phyloP scores from a whole-genome alignment of 2,113 vertebrate genomes.

The Puffinus mauretanicus region DNA sequence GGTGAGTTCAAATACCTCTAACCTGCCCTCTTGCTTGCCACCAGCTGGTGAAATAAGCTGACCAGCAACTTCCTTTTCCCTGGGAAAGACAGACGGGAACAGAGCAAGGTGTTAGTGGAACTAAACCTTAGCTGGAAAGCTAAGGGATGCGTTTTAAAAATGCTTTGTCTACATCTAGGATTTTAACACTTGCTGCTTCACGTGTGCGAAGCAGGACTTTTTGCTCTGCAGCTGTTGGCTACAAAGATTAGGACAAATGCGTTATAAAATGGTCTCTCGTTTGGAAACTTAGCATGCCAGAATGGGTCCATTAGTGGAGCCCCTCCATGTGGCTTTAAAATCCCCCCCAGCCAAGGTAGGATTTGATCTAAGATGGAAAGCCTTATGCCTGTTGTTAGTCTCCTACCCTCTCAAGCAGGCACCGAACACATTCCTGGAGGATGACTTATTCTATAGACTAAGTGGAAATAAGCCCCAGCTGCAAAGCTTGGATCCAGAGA shows the following conservation, averaged over 20 bases:
- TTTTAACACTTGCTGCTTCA: neutral
- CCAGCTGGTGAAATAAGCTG: neutral
- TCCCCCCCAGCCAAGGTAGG: neutral
- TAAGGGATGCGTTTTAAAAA: neutral
- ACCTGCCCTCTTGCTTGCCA: neutral
- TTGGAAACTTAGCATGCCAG: neutral
- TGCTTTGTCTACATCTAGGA: neutral
- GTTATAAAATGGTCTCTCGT: neutral
- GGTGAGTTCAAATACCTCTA: conserved; percentile 28
- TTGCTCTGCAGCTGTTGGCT: neutral
- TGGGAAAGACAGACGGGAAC: neutral
- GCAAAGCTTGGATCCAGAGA: neutral
- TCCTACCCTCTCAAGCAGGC: neutral
- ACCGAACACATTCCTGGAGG: neutral
- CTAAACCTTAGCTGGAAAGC: neutral
- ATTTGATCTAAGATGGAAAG: neutral
- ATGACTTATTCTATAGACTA: neutral
- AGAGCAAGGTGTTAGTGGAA: neutral
- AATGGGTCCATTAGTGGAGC: neutral
- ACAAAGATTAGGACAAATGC: neutral
- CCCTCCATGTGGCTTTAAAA: neutral
- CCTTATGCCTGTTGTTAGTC: neutral
- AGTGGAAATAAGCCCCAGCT: conserved; percentile 23
- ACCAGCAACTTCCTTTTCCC: neutral
- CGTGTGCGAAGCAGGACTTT: neutral